Evolutionary conservation across 2,888 invertebrate genomes (phyloP).

Genomic region (Thymelicus lineola): DNA sequence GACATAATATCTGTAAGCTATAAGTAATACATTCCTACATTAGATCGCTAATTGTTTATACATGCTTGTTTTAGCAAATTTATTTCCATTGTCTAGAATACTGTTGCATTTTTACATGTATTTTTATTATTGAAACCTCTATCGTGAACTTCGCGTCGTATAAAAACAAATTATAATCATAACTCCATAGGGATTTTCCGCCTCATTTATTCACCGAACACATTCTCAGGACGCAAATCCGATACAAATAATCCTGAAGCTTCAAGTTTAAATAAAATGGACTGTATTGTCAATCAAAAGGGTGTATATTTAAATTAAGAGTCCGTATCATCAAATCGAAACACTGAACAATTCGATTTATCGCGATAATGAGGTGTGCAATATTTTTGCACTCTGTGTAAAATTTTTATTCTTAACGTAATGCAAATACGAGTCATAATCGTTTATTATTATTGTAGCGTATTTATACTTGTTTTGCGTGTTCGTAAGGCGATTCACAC

Average conservation of each 20-base stretch:
- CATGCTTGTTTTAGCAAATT: no score
- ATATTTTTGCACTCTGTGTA: conserved; percentile 1
- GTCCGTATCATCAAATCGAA: conserved; percentile 16
- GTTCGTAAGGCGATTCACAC: background rate
- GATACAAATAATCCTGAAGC: conserved; percentile 23
- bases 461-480: conserved; percentile 4
- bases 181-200: conserved; percentile 24
- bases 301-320: conserved; percentile 18
- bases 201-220: conserved; percentile 29
- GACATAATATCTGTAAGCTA: no score
- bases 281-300: conserved; percentile 16
- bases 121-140: background rate
- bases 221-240: conserved; percentile 25
- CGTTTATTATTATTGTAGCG: background rate
- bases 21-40: no score
- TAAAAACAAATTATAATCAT: conserved; percentile 24
- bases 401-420: background rate
- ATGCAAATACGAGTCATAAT: background rate
- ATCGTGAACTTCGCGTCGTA: background rate
- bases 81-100: no score
- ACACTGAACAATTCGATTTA: conserved; percentile 31
- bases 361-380: conserved; percentile 32
- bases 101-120: no score
- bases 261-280: background rate
- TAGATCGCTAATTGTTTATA: no score